These are phyloP conservation scores for Periophthalmus modestus DNA, from an alignment of 2,113 vertebrate species.

Conservation along the genomic window DNA sequence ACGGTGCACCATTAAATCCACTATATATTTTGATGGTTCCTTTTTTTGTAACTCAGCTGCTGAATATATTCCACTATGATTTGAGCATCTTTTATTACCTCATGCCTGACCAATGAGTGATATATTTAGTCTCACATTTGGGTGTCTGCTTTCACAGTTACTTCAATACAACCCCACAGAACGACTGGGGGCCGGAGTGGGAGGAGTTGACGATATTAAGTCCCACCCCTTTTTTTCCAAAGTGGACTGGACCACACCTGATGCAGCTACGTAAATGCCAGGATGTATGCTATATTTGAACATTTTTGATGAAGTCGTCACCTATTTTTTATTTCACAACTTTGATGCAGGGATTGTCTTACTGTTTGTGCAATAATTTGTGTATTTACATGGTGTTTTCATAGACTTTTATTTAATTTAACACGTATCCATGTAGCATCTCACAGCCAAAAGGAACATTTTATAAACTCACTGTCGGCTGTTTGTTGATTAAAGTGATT, in stretches of 20 bases:
- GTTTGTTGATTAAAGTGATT: neutral
- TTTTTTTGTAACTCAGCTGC: too few relatives aligned
- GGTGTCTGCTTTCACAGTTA: conserved; percentile 78
- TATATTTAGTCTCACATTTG: conserved; percentile 23
- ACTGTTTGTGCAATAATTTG: conserved; percentile 49
- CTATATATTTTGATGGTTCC: too few relatives aligned
- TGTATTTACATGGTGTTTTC: conserved; percentile 27
- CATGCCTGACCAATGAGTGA: neutral
- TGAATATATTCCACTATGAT: too few relatives aligned
- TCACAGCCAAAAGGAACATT: conserved; percentile 31
- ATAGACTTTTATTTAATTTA: conserved; percentile 31
- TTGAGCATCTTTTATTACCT: neutral
- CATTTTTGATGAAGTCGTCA: conserved; percentile 1
- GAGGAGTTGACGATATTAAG: conserved; percentile 95
- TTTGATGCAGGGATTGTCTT: conserved; percentile 37
- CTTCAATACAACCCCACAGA: conserved; percentile 95
- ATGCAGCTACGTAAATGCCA: neutral
- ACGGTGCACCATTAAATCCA: too few relatives aligned
- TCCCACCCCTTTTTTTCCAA: conserved; percentile 93
- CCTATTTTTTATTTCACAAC: neutral
- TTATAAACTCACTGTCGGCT: conserved; percentile 14
- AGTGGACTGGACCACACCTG: conserved; percentile 83
- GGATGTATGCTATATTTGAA: neutral
- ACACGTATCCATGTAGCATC: conserved; percentile 17
- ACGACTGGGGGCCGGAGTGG: conserved; percentile 90